These are phyloP conservation scores for Sialis fuliginosa DNA, from an alignment of 2,888 invertebrate species.

Conservation along the genomic window DNA sequence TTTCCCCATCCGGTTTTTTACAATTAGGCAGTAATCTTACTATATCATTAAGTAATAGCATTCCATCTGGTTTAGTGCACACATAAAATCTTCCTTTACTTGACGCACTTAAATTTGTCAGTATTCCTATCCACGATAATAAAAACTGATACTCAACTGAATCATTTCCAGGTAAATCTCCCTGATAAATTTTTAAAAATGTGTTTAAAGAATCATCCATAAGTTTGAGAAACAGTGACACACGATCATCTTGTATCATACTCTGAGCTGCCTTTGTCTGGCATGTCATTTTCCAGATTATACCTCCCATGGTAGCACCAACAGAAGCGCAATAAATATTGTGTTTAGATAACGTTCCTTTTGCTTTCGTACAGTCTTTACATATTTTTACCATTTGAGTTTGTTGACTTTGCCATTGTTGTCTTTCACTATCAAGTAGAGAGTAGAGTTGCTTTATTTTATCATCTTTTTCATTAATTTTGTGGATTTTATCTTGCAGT, in stretches of 20 bases:
- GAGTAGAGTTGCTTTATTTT: no score
- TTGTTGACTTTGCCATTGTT: no score
- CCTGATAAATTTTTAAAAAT: slow-evolving; percentile 1
- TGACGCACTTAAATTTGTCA: slow-evolving; percentile 22
- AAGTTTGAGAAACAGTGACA: not conserved
- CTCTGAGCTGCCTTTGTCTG: slow-evolving; percentile 6
- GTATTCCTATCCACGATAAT: slow-evolving; percentile 21
- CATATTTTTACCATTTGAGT: no score
- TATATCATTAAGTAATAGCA: slow-evolving; percentile 18
- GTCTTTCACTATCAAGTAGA: no score
- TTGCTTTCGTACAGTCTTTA: slow-evolving; percentile 6
- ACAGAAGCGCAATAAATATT: slow-evolving; percentile 22
- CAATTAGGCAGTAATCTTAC: slow-evolving; percentile 17
- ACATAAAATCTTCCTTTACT: slow-evolving; percentile 22
- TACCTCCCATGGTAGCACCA: slow-evolving; percentile 21
- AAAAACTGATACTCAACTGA: slow-evolving; percentile 22
- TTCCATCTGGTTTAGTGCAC: slow-evolving; percentile 18
- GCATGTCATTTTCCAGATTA: slow-evolving; percentile 23
- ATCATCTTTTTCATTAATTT: no score
- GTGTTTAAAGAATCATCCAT: slow-evolving; percentile 3
- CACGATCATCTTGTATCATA: slow-evolving; percentile 2
- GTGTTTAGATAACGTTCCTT: slow-evolving; percentile 16
- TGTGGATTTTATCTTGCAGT: no score
- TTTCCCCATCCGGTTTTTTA: slow-evolving; percentile 17
- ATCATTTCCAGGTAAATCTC: not conserved